phyloP scores from a whole-genome alignment of 2,888 invertebrate genomes.

The Drymonia ruficornis region DNA sequence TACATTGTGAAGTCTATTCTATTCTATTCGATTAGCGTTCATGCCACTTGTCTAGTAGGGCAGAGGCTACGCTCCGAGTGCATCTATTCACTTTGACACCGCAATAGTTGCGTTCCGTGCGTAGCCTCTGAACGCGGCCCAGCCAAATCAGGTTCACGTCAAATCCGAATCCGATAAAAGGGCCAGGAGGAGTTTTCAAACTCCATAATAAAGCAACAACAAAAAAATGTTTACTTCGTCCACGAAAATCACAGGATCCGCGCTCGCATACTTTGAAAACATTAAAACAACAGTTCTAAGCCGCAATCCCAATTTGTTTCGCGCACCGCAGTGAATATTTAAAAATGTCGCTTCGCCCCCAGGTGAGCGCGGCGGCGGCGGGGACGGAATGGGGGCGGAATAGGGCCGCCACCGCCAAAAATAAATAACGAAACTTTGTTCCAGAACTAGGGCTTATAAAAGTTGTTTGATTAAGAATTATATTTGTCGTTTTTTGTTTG shows the following conservation, averaged over 20 bases:
- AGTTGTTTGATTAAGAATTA: constrained; percentile 13
- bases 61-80: too few relatives aligned
- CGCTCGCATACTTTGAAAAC: neutral
- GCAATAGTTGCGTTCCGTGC: too few relatives aligned
- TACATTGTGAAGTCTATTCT: too few relatives aligned
- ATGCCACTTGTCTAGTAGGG: too few relatives aligned
- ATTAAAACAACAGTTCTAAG: neutral
- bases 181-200: too few relatives aligned
- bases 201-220: neutral
- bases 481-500: constrained; percentile 3
- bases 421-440: constrained; percentile 10
- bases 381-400: neutral
- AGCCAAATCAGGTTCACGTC: too few relatives aligned
- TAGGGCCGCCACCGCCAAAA: constrained; percentile 1
- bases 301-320: constrained; percentile 14
- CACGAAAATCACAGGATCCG: constrained; percentile 2
- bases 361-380: neutral
- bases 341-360: neutral
- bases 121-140: too few relatives aligned
- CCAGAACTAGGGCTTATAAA: constrained; percentile 1
- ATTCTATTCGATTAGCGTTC: too few relatives aligned
- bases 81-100: too few relatives aligned
- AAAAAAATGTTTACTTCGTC: neutral
- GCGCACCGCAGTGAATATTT: constrained; percentile 3
- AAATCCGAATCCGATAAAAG: too few relatives aligned